Base-by-base conservation (phyloP, 2,888 invertebrate species). In the Electrophaes corylata region DNA sequence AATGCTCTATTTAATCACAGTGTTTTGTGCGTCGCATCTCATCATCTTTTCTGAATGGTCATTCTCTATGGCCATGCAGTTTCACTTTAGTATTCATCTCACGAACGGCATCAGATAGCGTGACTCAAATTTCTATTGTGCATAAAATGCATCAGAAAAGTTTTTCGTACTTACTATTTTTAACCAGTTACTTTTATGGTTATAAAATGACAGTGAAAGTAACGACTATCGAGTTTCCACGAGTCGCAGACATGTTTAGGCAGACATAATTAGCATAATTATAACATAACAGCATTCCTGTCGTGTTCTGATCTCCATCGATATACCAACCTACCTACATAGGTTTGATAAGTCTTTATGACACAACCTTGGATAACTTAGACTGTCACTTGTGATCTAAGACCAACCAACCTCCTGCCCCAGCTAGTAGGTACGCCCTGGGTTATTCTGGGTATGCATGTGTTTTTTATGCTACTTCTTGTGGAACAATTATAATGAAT, bases 51-150 rank as follows among this genome's bases (percentile, higher is more conserved):
- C 23, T 23, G 35, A 35, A 41, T 54, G 46, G 46, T 35, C n/a
- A 47, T 11, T 20, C 20, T 12, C 12, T 10, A 33, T n/a, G n/a
- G n/a, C n/a, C n/a, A n/a, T 39, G 44, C 31, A 58, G 31, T 59
- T 59, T 54, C 53, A 49, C 45, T 49, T 33, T 23, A 18, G 16
- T 20, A 18, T 44, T n/a, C 48, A 58, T 58, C 48, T 53, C 53
- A 53, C 40, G 49, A 41, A 48, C 35, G 18, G n/a, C 29, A 29
- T 6, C 37, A 33, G 10, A 50, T 65, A 47, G 60, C 63, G 65
- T 63, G 63, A 63, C 58, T 46, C 20, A 44, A 51, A 61, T 63
- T 63, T 65, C 59, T 63, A 61, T 49, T 41, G 40, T 46, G 55
- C 61, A 57, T 66, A 59, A 40, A 63, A 57, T 52, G 35, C 12